A percentile compares a stretch with the other conserved stretches of the same genome.
These are phyloP conservation scores for Erithacus rubecula DNA, from an alignment of 2,797 vertebrate species.

Conservation along the genomic window DNA sequence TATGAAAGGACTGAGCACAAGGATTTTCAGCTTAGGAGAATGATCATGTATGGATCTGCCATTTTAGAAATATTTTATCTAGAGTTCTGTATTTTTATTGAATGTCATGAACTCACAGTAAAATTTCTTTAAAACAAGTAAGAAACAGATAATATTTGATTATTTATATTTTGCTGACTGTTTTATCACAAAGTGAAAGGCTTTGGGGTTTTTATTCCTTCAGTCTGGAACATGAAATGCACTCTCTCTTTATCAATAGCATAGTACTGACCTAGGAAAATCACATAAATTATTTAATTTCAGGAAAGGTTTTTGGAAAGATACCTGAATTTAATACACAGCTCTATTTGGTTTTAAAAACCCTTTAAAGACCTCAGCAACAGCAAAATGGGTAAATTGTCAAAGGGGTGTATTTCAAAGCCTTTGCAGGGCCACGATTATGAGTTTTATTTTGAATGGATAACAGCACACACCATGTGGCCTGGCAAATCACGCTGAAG, in stretches of 20 bases:
- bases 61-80: background rate
- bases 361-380: background rate
- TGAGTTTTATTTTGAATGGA: constrained; percentile 15
- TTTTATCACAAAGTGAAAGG: background rate
- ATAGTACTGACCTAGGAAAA: background rate
- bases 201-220: background rate
- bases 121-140: background rate
- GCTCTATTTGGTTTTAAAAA: background rate
- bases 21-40: background rate
- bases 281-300: background rate
- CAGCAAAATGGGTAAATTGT: background rate
- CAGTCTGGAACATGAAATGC: background rate
- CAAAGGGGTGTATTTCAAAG: background rate
- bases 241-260: background rate
- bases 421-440: background rate
- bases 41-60: background rate
- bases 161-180: background rate
- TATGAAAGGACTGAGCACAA: background rate
- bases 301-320: background rate
- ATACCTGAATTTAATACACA: background rate
- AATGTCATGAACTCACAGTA: background rate
- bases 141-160: background rate
- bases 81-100: background rate
- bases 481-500: background rate
- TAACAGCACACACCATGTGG: background rate